These are phyloP conservation scores for Heteronetta atricapilla DNA, from an alignment of 2,113 vertebrate species.

Conservation along the genomic window DNA sequence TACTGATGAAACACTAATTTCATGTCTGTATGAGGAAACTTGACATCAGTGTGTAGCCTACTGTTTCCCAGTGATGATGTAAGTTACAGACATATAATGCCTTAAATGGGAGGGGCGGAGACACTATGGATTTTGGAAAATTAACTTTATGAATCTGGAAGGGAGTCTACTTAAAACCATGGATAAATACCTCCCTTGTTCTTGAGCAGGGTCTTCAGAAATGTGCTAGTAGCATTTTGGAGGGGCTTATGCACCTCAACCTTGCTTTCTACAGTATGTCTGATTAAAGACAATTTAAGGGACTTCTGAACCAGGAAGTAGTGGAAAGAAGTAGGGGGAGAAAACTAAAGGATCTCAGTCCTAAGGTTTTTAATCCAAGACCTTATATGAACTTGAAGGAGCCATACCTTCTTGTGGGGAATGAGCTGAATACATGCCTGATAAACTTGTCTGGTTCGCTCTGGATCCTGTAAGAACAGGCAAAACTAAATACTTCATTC, in stretches of 20 bases:
- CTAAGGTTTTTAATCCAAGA: background rate
- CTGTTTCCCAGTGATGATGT: background rate
- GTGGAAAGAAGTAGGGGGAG: rapidly evolving
- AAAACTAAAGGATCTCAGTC: background rate
- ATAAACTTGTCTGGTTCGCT: constrained; percentile 94
- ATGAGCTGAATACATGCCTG: constrained; percentile 93
- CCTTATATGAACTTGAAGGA: background rate
- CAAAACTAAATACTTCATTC: background rate
- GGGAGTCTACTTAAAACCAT: too few relatives aligned
- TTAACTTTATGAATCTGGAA: rapidly evolving
- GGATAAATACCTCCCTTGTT: background rate
- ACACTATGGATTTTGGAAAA: background rate
- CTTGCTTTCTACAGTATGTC: background rate
- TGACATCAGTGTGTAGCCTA: too few relatives aligned
- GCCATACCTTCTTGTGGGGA: constrained; percentile 95
- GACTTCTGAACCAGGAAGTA: background rate
- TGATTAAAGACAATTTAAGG: background rate
- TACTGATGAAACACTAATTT: background rate
- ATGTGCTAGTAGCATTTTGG: rapidly evolving
- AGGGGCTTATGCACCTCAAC: background rate
- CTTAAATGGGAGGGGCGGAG: too few relatives aligned
- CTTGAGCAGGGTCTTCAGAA: background rate
- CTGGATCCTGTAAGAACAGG: constrained; percentile 82
- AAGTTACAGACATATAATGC: background rate
- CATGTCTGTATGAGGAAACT: background rate